Base-by-base conservation (phyloP, 2,797 vertebrate genomes). In the Epinephelus awoara region DNA sequence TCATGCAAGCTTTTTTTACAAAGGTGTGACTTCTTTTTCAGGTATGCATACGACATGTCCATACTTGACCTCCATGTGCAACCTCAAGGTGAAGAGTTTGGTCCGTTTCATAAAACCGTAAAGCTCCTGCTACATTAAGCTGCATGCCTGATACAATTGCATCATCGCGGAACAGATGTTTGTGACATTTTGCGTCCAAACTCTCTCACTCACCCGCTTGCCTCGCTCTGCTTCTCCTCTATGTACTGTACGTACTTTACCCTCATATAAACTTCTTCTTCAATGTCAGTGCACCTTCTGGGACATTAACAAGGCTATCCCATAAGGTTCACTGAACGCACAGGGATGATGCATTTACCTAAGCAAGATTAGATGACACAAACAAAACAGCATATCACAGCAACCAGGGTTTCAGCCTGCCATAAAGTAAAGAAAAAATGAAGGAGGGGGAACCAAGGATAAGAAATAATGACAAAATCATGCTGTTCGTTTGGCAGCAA, bases 91-190 rank as follows among this genome's bases (percentile, higher is more conserved):
- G 80, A 83, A 85, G 77, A 56, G 51, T 77, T 91, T 72, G 85
- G 83, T 75, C 61, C 17, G 6, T 76, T 88, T 62, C 42, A 64
- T 65, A n/a, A 77, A 72, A 44, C 54, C 52, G 49, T 77, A 52
- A 81, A 78, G 70, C 70, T 80, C 23, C 67, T 6, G 64, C 64
- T 77, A 57, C 82, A 44, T 46, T 42, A 25, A 85, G 85, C 80
- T 89, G 75, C 67, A 55, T 79, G 68, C 72, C 56, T 58, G 44
- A 77, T 34, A 55, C 68, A 65, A 64, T 89, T 92, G 89, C 91
- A 86, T 93, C 90, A 93, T 83, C 12, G 49, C 69, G 62, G 67
- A 91, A 77, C 91, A 92, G 89, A 92, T 93, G 92, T 91, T 91
- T 86, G 83, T 81, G 82, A 88, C 85, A 84, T 88, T 91, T 84